Evolutionary conservation across 2,888 invertebrate genomes (phyloP).

Genomic region (Polyploca ridens): DNA sequence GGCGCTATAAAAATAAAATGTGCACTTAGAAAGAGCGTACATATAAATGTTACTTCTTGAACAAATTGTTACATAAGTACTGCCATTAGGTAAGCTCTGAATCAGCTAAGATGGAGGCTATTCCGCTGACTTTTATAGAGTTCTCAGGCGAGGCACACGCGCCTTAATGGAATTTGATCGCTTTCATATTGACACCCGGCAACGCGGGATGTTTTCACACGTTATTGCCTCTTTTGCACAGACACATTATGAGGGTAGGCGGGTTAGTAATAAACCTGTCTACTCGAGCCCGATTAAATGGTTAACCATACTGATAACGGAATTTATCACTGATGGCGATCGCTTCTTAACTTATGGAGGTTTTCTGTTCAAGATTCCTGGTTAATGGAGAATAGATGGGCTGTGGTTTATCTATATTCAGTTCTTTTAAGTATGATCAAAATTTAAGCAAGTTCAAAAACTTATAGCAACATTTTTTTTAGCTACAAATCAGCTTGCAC

Average conservation of each 20-base stretch:
- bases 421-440: too few relatives aligned
- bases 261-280: constrained; percentile 30
- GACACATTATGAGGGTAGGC: constrained; percentile 17
- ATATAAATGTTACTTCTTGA: constrained; percentile 8
- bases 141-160: constrained; percentile 37
- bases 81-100: constrained; percentile 17
- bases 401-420: too few relatives aligned
- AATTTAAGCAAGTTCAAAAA: too few relatives aligned
- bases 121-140: constrained; percentile 42
- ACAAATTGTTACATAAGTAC: constrained; percentile 23
- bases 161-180: constrained; percentile 58
- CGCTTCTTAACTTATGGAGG: constrained; percentile 5
- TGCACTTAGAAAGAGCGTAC: not conserved
- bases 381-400: not conserved
- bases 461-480: too few relatives aligned
- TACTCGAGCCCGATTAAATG: constrained; percentile 16
- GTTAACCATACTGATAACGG: constrained; percentile 11
- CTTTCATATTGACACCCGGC: constrained; percentile 50
- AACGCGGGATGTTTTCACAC: constrained; percentile 47
- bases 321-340: constrained; percentile 7
- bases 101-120: constrained; percentile 34
- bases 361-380: not conserved
- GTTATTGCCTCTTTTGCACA: constrained; percentile 34
- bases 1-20: not conserved
- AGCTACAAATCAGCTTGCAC: too few relatives aligned